Base-by-base conservation (phyloP, 2,888 invertebrate species). In the Pocota personata region DNA sequence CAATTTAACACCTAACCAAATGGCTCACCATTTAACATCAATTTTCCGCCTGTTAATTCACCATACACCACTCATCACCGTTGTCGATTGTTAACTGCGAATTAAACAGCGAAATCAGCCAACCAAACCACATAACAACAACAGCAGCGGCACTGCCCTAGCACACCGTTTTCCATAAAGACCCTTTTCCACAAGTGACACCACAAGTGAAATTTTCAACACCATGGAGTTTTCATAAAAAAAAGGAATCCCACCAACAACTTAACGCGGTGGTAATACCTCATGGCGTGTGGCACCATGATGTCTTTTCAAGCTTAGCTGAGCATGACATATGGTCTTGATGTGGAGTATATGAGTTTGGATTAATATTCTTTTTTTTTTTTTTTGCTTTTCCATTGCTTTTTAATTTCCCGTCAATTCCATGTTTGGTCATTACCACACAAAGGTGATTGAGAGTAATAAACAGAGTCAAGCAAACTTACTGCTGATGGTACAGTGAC, bases 261-360 rank as follows among this genome's bases (percentile, higher is more conserved):
- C 35, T 43, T 19, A 24, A 3, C 24, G 30, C 16, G 57, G 37
- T 24, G 52, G 5, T 50, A 12, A 46, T 67, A 43, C 64, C 32
- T 32, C 67, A 50, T 62, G 75, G 76, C 80, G 76, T 71, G 84
- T 76, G 57, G 75, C 43, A 67, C n/a, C 76, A 76, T 82, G 72
- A 67, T 82, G 66, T 86, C 66, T 82, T 80, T 80, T 86, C 82
- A 86, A 67, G 86, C 86, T 86, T 55, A 82, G 48, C 86, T 62
- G 62, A 86, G 86, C 86, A 86, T 86, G 86, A 86, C 86, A 86
- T 72, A 82, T 80, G 75, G 64, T 62, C 72, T 43, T 21, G 35
- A 27, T 21, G 58, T 64, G 6, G 37, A 66, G 21, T 79, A 40
- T 64, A 55, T 71, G 66, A 72, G 57, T 66, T 64, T 64, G 37